These are phyloP conservation scores for Drosophila subsilvestris DNA, from an alignment of 2,888 invertebrate species.

Conservation along the genomic window DNA sequence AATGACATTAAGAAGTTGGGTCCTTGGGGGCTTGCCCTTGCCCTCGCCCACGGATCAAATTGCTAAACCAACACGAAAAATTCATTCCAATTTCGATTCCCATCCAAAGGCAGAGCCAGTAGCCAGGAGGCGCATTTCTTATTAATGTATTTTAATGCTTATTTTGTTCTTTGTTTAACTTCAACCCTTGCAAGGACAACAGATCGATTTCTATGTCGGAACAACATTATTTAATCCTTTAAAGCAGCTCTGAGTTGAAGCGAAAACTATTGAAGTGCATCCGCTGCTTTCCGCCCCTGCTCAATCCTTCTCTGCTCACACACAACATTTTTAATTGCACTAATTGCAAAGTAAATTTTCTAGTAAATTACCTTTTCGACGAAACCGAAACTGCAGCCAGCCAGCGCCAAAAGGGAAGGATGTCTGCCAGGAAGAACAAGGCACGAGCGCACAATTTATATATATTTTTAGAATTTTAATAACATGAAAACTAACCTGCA, in stretches of 20 bases:
- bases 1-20: slow-evolving; percentile 78
- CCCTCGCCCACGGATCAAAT: slow-evolving; percentile 54
- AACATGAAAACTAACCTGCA: slow-evolving; percentile 44
- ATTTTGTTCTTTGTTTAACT: slow-evolving; percentile 50
- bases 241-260: background rate
- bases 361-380: slow-evolving; percentile 76
- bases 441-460: slow-evolving; percentile 35
- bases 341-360: slow-evolving; percentile 81
- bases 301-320: slow-evolving; percentile 22
- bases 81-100: slow-evolving; percentile 48
- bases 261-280: background rate
- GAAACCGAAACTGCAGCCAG: slow-evolving; percentile 44
- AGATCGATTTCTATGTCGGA: slow-evolving; percentile 30
- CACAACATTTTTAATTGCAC: slow-evolving; percentile 65
- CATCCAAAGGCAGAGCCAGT: slow-evolving; percentile 8
- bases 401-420: slow-evolving; percentile 21
- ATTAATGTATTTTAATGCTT: slow-evolving; percentile 65
- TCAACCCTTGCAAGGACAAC: slow-evolving; percentile 47
- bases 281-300: background rate
- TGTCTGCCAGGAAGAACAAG: slow-evolving; percentile 20
- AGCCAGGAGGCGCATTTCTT: slow-evolving; percentile 62
- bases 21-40: slow-evolving; percentile 48
- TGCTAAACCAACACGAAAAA: slow-evolving; percentile 68
- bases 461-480: slow-evolving; percentile 72
- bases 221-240: slow-evolving; percentile 22